A percentile compares a stretch with the other conserved stretches of the same genome.
These are phyloP conservation scores for rabbit (Oryctolagus cuniculus) DNA, from an alignment of 2,113 vertebrate genomes.

Conservation along the genomic window DNA sequence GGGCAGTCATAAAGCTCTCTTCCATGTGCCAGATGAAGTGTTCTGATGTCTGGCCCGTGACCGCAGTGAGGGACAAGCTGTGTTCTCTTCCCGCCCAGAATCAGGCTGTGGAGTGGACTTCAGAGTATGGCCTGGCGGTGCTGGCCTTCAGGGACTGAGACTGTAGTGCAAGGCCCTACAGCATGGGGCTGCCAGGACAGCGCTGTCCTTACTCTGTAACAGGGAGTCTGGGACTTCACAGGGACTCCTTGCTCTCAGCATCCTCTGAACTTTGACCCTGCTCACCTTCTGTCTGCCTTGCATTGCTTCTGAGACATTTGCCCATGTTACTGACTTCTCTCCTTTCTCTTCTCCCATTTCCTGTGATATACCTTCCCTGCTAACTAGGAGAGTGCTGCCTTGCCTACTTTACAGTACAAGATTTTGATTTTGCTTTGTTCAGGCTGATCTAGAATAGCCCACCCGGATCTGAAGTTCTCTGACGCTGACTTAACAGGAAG, in stretches of 20 bases:
- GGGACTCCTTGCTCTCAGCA: neutral
- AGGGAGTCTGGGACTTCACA: rapidly evolving
- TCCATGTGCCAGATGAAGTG: conserved; percentile 15
- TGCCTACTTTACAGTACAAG: neutral
- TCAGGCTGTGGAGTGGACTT: conserved; percentile 30
- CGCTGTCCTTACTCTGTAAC: too few relatives aligned
- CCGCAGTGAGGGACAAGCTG: rapidly evolving
- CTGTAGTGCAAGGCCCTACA: rapidly evolving
- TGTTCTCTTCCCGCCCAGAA: neutral
- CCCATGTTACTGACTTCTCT: neutral
- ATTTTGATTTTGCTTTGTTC: conserved; percentile 10
- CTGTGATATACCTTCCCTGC: conserved; percentile 1
- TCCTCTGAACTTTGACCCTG: neutral
- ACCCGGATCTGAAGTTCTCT: neutral
- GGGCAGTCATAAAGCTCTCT: conserved; percentile 68
- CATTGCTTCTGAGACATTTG: conserved; percentile 13
- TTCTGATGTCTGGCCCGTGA: conserved; percentile 54
- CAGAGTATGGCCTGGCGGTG: neutral
- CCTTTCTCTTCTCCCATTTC: neutral
- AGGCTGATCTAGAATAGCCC: neutral
- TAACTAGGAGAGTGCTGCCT: neutral
- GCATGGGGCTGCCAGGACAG: neutral
- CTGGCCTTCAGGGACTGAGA: rapidly evolving
- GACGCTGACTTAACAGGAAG: neutral
- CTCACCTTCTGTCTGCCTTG: neutral